Base-by-base conservation (phyloP, 2,113 vertebrate species). In the Rana temporaria region DNA sequence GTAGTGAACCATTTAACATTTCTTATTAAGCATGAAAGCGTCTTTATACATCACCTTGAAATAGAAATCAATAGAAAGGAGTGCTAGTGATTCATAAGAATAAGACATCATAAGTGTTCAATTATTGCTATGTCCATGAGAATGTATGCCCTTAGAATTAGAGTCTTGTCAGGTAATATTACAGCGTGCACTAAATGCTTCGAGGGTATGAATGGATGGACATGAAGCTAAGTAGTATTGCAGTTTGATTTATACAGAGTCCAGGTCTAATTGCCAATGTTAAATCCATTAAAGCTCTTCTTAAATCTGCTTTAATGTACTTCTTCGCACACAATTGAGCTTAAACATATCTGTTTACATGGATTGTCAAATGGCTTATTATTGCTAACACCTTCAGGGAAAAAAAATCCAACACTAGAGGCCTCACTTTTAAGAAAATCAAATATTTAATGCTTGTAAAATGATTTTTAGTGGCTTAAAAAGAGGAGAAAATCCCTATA, bases 221-320 rank as follows among this genome's bases (percentile, higher is more conserved):
- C 88, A 89, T 88, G 88, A 88, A 87, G 81, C 84, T 86, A 85
- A 90, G 91, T 93, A 88, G 87, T 55, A 63, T 82, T 87, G 78
- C 82, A 90, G 85, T 91, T 90, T 93, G 91, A 94, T 95, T 93
- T 93, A 92, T 90, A 90, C 84, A 71, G 85, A 90, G 87, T 87
- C 89, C 88, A 90, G 85, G 85, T 90, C 88, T 92, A 90, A 92
- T 87, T 92, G 90, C 90, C 92, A 94, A 94, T 91, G 86, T 90
- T 93, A 92, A 93, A 93, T 93, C 91, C 91, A 94, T 93, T 94
- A 93, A 90, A 89, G 85, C 87, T 85, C 89, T 90, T 94, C 86
- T 91, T 90, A 91, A 86, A 89, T 88, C 85, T 89, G 87, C 89
- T 84, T 90, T 94, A 93, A 94, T 92, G 89, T 90, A 93, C 88